Evolutionary conservation across 2,888 invertebrate species (phyloP).

Genomic region (Pristionchus maxplancki): DNA sequence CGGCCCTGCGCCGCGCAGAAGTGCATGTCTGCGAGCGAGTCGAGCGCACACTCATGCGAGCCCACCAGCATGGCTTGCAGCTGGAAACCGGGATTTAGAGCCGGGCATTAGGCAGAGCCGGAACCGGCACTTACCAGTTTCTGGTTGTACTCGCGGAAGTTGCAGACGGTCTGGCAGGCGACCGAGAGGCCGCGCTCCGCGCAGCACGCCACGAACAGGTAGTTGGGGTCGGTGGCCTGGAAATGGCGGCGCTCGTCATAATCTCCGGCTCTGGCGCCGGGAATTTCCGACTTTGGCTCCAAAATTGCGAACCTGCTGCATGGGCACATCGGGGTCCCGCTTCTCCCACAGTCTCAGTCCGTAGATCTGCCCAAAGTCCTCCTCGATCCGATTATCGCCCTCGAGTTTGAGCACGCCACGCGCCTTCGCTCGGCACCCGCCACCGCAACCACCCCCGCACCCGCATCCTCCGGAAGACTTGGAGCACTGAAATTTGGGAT

Average conservation of each 20-base stretch:
- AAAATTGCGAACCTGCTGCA: background rate
- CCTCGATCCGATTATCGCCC: background rate
- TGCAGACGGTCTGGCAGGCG: constrained; percentile 21
- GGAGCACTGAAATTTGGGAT: background rate
- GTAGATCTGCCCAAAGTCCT: constrained; percentile 42
- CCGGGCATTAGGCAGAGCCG: background rate
- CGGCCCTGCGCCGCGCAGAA: constrained; percentile 51
- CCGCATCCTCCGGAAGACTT: background rate
- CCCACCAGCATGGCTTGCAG: constrained; percentile 36
- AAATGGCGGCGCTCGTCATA: no score
- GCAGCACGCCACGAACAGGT: constrained; percentile 20
- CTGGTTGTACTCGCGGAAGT: constrained; percentile 16
- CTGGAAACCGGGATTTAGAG: background rate
- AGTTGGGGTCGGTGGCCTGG: constrained; percentile 44
- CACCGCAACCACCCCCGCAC: background rate
- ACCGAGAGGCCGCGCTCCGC: constrained; percentile 4
- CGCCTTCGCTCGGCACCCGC: background rate
- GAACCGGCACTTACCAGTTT: background rate
- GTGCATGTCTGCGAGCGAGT: constrained; percentile 44
- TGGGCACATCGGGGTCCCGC: background rate
- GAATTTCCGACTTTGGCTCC: background rate
- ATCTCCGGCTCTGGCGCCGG: no score
- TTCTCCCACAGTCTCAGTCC: constrained; percentile 32
- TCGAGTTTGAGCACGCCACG: constrained; percentile 12
- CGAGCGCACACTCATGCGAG: constrained; percentile 17